Evolutionary conservation across 2,113 vertebrate genomes (phyloP), one percentile per base, ranked within the genome.

Genomic region (Amia ocellicauda): DNA sequence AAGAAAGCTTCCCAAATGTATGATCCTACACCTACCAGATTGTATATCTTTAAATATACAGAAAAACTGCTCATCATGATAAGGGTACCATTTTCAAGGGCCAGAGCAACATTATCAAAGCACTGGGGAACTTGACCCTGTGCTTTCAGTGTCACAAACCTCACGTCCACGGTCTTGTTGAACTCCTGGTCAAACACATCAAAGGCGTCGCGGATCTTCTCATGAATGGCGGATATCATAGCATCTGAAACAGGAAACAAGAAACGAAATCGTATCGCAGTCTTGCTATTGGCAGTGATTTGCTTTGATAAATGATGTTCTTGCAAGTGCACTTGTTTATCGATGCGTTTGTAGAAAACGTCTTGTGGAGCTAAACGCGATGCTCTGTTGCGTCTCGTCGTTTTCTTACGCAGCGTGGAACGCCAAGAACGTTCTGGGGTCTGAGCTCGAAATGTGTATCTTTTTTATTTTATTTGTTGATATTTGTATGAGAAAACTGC

Each of bases 101-200:
- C n/a, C n/a, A n/a, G n/a, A n/a, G n/a, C n/a, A n/a, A n/a, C n/a
- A n/a, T n/a, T n/a, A n/a, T n/a, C n/a, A n/a, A n/a, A n/a, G n/a
- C n/a, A n/a, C n/a, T n/a, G n/a, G n/a, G n/a, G n/a, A n/a, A n/a
- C n/a, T n/a, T n/a, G n/a, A n/a, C n/a, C n/a, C n/a, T n/a, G n/a
- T n/a, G n/a, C n/a, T n/a, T n/a, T n/a, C n/a, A n/a, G 16, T 23
- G 17, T 71, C 77, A 69, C 86, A 87, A 83, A 99, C 97, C 95
- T 88, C 74, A 91, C 89, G 77, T 97, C 92, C 78, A 95, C 94
- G 23, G 91, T 94, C 75, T 91, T 86, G 82, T 91, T 91, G 0
- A 62, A 66, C 54, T 93, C 84, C 22, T 88, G 87, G 81, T 98
- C 96, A 87, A 99, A 98, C 3, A 91, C 84, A 60, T 94, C 83